A percentile compares a stretch with the other conserved stretches of the same genome.
phyloP scores from a whole-genome alignment of 2,797 vertebrate genomes.

The Aplochiton taeniatus region DNA sequence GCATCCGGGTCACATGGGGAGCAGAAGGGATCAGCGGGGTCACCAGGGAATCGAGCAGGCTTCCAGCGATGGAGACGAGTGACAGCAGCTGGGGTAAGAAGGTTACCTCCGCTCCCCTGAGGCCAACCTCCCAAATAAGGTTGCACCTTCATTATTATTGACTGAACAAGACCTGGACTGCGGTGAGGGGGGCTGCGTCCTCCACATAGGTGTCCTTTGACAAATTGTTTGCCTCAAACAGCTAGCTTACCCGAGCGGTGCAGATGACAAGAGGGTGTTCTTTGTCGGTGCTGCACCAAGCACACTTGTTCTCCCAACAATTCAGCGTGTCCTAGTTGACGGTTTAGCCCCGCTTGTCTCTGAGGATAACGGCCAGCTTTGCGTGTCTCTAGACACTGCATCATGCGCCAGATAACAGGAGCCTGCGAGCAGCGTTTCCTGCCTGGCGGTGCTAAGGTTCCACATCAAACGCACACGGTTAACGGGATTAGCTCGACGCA shows the following conservation, averaged over 20 bases:
- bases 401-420: not conserved
- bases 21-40: constrained; percentile 7
- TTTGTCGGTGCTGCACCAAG: too few relatives aligned
- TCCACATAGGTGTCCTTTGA: too few relatives aligned
- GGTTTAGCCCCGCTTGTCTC: not conserved
- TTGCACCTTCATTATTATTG: constrained; percentile 51
- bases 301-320: too few relatives aligned
- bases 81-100: constrained; percentile 19
- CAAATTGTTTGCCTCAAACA: too few relatives aligned
- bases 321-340: too few relatives aligned
- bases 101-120: constrained; percentile 45
- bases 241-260: too few relatives aligned
- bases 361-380: not conserved
- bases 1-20: constrained; percentile 24
- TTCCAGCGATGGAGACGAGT: too few relatives aligned
- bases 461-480: constrained; percentile 16
- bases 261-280: too few relatives aligned
- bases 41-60: too few relatives aligned
- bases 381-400: not conserved
- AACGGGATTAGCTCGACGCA: constrained; percentile 35
- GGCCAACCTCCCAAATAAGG: constrained; percentile 54
- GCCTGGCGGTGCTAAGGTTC: not conserved
- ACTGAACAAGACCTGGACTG: constrained; percentile 34
- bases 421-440: not conserved
- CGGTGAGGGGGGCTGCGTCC: not conserved